Conservation (phyloP, 1,140 invertebrate species). For the Heliconius nattereri region DNA sequence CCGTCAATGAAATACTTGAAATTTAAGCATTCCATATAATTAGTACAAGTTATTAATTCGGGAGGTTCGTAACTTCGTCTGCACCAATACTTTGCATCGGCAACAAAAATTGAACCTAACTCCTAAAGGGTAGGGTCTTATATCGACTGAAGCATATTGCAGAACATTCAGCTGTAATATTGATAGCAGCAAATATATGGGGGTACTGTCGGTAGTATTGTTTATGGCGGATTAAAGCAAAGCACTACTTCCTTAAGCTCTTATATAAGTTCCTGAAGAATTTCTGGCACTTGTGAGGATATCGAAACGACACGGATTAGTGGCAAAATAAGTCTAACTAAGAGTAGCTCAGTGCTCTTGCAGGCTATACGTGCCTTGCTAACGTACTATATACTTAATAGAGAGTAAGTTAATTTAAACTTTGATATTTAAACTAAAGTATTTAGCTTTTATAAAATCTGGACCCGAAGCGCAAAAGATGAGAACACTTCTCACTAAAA, state of each 20-base stretch:
- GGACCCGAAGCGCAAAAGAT: no score
- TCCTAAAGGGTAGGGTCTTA: background rate
- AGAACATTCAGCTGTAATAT: slow-evolving; percentile 11
- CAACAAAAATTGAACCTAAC: background rate
- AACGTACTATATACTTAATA: background rate
- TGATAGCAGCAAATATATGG: slow-evolving; percentile 19
- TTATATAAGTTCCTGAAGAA: slow-evolving; percentile 28
- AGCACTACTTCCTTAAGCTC: slow-evolving; percentile 22
- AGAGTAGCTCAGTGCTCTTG: background rate
- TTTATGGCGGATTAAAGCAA: slow-evolving; percentile 33
- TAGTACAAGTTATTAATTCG: slow-evolving; percentile 11
- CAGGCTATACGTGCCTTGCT: background rate
- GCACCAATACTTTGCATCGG: background rate
- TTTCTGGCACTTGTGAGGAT: slow-evolving; percentile 5
- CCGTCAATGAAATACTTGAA: background rate
- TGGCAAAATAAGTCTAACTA: background rate
- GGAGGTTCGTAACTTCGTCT: background rate
- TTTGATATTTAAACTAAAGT: no score
- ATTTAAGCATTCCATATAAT: background rate
- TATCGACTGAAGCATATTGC: background rate
- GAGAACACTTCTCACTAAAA: no score
- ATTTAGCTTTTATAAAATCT: no score
- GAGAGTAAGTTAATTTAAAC: no score
- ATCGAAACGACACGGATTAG: background rate
- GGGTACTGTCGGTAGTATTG: slow-evolving; percentile 31